Base-by-base conservation (phyloP, 2,888 invertebrate genomes). In the Conistra vaccinii region DNA sequence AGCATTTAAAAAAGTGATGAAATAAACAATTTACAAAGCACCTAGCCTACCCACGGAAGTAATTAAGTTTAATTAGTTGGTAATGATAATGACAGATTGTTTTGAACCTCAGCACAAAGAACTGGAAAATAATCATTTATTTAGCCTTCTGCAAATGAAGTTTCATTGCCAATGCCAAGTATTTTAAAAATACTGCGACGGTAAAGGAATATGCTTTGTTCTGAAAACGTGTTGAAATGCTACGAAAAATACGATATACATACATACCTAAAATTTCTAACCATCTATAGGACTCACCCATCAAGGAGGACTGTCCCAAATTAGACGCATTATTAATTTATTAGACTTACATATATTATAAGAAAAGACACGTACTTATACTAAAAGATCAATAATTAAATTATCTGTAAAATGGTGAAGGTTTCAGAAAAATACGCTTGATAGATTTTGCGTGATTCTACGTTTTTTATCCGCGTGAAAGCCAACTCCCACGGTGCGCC, bases 111-210 rank as follows among this genome's bases (percentile, higher is more conserved):
- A 42, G 12, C 60, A 76, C 84, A 81, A 81, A 86, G 73, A 70
- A 66, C 69, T 57, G 76, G 45, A 53, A 70, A 73, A 63, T n/a
- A 63, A 85, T 80, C 73, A 73, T 76, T 75, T 61, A 76, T 76
- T 69, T 78, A 73, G 65, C 80, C 73, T 85, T 80, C 77, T 70
- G 42, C 61, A 51, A 67, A 69, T 66, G 60, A 72, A 61, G 76
- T 68, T 74, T 86, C 81, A 86, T 76, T 86, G 86, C 63, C 76
- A 85, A 75, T 83, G 70, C 45, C 51, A 76, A 65, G 60, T 62
- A 58, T 74, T 80, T 73, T 69, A 26, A 58, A 58, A 81, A 69
- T 53, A 53, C 29, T 65, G 26, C 32, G 55, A 75, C 42, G n/a
- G 57, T 62, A 26, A 39, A 29, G 32, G 14, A 60, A 60, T 26